Evolutionary conservation across 2,113 vertebrate genomes (phyloP), one percentile per base, ranked within the genome.

Genomic region (Apteryx mantelli): DNA sequence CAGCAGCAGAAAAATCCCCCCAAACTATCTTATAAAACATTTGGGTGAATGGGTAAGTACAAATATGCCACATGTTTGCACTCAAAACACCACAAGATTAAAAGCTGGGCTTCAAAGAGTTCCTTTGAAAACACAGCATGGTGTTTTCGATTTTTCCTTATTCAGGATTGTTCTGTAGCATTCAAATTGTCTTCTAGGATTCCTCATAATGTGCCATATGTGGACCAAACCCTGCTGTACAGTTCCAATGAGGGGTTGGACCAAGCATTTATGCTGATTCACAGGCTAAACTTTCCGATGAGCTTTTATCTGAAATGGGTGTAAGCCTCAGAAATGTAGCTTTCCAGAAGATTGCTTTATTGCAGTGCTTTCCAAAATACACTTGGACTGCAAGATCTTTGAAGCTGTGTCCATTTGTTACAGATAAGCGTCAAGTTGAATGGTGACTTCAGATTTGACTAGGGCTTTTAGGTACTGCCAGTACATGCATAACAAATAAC

Each of bases 61-160:
- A 95, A 93, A 75, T 21, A 79, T 11, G 3, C 52, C 78, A 79
- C n/a, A 82, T 82, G 26, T 89, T 95, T 94, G 74, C 34, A 79
- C 40, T 93, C 81, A 83, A 32, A 95, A 76, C n/a, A n/a, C 50
- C 63, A 75, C 30, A 75, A 92, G 93, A 83, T 91, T 91, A 88
- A 93, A 91, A 89, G 52, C 73, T 42, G 50, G 46, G 52, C 56
- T 92, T 95, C 86, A 82, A 84, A 89, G 73, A 78, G 19, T 18
- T 91, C 52, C 34, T 93, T 73, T 82, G 81, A 87, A 93, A 96
- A 82, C 26, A 64, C n/a, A 75, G 3, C 42, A 36, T 21, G 34
- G n/a, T 60, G 50, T 5, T 78, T 86, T 89, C 2, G 7, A 92
- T 91, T 89, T 92, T 78, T 75, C 42, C 64, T 89, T 78, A 42